Evolutionary conservation across 2,113 vertebrate species (phyloP).

Genomic region (Mastomys coucha): DNA sequence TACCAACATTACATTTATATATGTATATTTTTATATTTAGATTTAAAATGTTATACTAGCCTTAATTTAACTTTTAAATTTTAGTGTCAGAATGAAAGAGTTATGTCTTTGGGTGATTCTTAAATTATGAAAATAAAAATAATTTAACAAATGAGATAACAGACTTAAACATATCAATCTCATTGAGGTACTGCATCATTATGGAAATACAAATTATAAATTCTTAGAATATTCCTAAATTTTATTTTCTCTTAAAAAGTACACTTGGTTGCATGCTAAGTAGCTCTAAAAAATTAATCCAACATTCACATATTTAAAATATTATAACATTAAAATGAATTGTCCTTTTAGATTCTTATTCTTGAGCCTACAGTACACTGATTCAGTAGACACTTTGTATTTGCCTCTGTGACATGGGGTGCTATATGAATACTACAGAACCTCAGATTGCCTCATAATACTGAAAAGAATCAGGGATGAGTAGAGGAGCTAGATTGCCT

Average conservation of each 20-base stretch:
- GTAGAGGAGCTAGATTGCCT: background rate
- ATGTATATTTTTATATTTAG: background rate
- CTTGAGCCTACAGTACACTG: background rate
- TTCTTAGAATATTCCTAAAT: background rate
- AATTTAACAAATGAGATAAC: background rate
- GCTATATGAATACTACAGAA: background rate
- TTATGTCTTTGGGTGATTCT: background rate
- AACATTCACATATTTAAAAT: slow-evolving; percentile 23
- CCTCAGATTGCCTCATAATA: background rate
- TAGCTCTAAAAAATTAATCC: background rate
- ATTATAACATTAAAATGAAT: background rate
- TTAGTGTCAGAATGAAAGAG: background rate
- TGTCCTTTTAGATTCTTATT: background rate
- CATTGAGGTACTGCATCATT: background rate
- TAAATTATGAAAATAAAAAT: slow-evolving; percentile 27
- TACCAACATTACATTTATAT: background rate
- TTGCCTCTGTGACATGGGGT: background rate
- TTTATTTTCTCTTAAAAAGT: slow-evolving; percentile 6
- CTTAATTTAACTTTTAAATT: slow-evolving; percentile 24
- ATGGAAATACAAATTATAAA: background rate
- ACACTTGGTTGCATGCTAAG: background rate
- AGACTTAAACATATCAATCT: background rate
- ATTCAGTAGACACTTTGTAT: background rate
- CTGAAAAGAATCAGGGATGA: background rate
- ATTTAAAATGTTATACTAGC: background rate